Conservation (phyloP, 30 jellyfish, hydroid and myxozoan species). For the Hydractinia echinata region DNA sequence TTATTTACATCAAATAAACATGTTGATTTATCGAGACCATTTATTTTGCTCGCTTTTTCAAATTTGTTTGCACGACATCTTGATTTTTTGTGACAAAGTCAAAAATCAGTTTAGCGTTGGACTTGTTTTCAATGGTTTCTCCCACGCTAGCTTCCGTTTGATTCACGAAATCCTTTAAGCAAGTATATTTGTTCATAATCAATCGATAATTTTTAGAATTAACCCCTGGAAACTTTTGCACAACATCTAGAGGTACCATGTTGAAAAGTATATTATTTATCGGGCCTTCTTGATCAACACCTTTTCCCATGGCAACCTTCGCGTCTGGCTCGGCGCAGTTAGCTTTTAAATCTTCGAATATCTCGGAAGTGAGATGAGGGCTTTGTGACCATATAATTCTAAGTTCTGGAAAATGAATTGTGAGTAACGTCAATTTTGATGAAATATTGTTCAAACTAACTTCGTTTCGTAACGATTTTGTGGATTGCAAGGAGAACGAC, state of each 20-base stretch:
- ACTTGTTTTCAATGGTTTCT: slow-evolving; percentile 56
- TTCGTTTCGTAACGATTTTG: slow-evolving; percentile 68
- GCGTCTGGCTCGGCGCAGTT: slow-evolving; percentile 75
- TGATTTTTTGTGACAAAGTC: slow-evolving; percentile 58
- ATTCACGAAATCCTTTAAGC: slow-evolving; percentile 48
- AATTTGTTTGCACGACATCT: slow-evolving; percentile 11
- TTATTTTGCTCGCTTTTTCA: neutral
- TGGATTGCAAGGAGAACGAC: slow-evolving; percentile 77
- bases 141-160: slow-evolving; percentile 37
- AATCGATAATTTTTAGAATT: slow-evolving; percentile 66
- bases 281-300: slow-evolving; percentile 48
- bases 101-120: slow-evolving; percentile 48
- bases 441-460: slow-evolving; percentile 68
- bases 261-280: slow-evolving; percentile 37
- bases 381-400: slow-evolving; percentile 89
- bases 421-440: slow-evolving; percentile 67
- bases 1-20: too few relatives aligned
- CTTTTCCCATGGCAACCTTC: slow-evolving; percentile 70
- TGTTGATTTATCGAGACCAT: too few relatives aligned
- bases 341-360: slow-evolving; percentile 79
- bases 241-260: slow-evolving; percentile 73
- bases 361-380: slow-evolving; percentile 92
- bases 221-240: slow-evolving; percentile 74
- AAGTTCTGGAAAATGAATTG: slow-evolving; percentile 85
- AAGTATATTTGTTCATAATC: slow-evolving; percentile 50